A percentile compares a stretch with the other conserved stretches of the same genome.
phyloP scores from a whole-genome alignment of 2,888 invertebrate genomes.

The Euzetes globulus region DNA sequence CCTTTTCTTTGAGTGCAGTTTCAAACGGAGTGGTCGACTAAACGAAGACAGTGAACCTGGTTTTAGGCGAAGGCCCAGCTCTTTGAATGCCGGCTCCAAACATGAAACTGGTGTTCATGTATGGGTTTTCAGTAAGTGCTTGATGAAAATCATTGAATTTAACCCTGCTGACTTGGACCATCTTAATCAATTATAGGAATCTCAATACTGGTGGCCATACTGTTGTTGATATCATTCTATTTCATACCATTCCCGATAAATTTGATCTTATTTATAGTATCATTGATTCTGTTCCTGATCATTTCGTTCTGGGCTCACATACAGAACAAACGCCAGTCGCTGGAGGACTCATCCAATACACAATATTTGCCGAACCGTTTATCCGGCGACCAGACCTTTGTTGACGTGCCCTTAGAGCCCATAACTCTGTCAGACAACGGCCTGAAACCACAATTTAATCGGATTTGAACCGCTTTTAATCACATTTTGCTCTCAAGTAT shows the following conservation, averaged over 20 bases:
- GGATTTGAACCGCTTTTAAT: background rate
- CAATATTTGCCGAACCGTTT: background rate
- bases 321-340: background rate
- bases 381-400: background rate
- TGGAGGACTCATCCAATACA: background rate
- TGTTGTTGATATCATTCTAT: background rate
- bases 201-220: background rate
- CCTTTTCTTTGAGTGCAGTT: background rate
- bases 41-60: background rate
- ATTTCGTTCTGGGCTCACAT: slow-evolving; percentile 21
- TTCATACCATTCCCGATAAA: slow-evolving; percentile 17
- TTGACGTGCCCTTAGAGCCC: slow-evolving; percentile 17
- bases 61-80: background rate
- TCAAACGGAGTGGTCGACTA: background rate
- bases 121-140: slow-evolving; percentile 8
- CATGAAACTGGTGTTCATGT: slow-evolving; percentile 12
- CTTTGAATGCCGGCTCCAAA: background rate
- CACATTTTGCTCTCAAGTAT: too few relatives aligned
- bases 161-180: background rate
- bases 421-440: background rate
- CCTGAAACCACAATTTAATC: background rate
- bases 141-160: background rate
- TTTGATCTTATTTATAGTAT: slow-evolving; percentile 1
- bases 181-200: slow-evolving; percentile 11
- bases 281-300: background rate